Conservation (phyloP, 2,888 invertebrate species). For the Synergus laeviventris region DNA sequence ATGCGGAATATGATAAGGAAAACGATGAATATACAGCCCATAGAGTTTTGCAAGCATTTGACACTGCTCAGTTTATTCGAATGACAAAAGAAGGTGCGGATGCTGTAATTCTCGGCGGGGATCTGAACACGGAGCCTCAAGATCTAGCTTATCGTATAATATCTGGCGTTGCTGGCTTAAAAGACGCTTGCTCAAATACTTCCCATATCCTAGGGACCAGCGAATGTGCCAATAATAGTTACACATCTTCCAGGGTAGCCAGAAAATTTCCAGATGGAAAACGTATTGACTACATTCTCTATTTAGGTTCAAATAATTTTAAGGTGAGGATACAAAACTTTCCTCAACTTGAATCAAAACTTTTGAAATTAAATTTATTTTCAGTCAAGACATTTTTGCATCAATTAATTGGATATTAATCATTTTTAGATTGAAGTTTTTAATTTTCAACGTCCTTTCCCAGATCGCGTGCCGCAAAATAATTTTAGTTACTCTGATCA, state of each 20-base stretch:
- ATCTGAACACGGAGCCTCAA: constrained; percentile 93
- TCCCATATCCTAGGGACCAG: constrained; percentile 82
- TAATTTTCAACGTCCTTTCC: constrained; percentile 84
- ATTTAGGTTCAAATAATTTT: constrained; percentile 75
- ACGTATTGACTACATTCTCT: constrained; percentile 95
- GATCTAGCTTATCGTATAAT: constrained; percentile 87
- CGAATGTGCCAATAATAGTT: constrained; percentile 89
- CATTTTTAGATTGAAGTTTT: constrained; percentile 75
- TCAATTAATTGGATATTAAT: constrained; percentile 43
- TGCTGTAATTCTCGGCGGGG: constrained; percentile 92
- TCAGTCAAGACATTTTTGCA: constrained; percentile 67
- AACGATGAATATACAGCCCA: constrained; percentile 95
- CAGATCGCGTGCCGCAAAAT: constrained; percentile 84
- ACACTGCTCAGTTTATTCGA: constrained; percentile 95
- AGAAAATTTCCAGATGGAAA: constrained; percentile 84
- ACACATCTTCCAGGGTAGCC: constrained; percentile 80
- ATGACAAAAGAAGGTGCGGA: constrained; percentile 88
- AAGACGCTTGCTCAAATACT: constrained; percentile 76
- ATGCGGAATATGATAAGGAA: constrained; percentile 93
- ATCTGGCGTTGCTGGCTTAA: constrained; percentile 78
- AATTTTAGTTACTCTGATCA: constrained; percentile 92
- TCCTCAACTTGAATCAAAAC: not conserved
- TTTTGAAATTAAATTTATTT: constrained; percentile 9
- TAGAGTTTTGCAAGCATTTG: constrained; percentile 94
- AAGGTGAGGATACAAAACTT: constrained; percentile 59